Base-by-base conservation (phyloP, 2,113 vertebrate species). In the Cinclus mexicanus region DNA sequence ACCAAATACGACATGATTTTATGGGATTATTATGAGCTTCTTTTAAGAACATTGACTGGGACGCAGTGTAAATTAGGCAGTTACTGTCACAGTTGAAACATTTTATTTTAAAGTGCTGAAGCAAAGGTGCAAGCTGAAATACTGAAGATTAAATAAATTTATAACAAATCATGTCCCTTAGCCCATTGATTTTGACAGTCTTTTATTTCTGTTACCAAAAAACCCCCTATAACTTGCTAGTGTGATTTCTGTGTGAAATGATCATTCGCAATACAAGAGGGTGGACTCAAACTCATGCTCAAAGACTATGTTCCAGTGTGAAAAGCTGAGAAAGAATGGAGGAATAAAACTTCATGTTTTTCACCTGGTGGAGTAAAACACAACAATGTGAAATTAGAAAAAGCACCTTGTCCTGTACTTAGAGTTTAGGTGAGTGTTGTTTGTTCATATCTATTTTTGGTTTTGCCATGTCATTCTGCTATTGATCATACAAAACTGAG, bases 91-190 rank as follows among this genome's bases (percentile, higher is more conserved):
- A 94, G 83, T 89, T 77, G 83, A 97, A 96, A 95, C 92, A 85
- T 94, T 94, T 96, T 97, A 94, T 93, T 97, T 98, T 97, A 90
- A 97, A 97, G 94, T 97, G 97, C 94, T 97, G 97, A 97, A 97
- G 87, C 94, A 96, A 97, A 97, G 96, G 93, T 98, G 95, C 97
- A 95, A 96, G 92, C 95, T 98, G 92, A 96, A 72, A 95, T 96
- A 89, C 94, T 97, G 93, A 96, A 97, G 97, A 96, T 97, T 96
- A 97, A 97, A 97, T 97, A 97, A 98, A 97, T 97, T 97, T 97
- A 47, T 97, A 97, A 96, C 91, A 95, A 94, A 96, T 93, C 46
- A 76, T 95, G 80, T 97, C 95, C 97, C 88, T 95, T 92, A 97
- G 94, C 92, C 87, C 96, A 55, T 96, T 97, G 81, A 89, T 95